These are phyloP conservation scores for Battus philenor DNA, from an alignment of 1,140 invertebrate species.

Conservation along the genomic window DNA sequence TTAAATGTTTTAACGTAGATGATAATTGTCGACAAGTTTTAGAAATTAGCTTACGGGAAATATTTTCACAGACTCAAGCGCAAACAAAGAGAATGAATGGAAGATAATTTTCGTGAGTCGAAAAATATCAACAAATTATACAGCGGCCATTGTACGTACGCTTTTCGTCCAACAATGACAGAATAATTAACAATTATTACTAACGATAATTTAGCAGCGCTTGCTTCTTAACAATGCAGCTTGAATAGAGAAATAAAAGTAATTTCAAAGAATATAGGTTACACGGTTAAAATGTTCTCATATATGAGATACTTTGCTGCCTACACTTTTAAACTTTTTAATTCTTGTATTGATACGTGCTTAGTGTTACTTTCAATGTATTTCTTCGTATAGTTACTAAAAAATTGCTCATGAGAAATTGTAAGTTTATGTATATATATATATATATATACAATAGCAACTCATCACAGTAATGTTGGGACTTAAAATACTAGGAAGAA, in stretches of 20 bases:
- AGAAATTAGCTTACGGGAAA: slow-evolving; percentile 1
- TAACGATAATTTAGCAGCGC: neutral
- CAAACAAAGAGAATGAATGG: slow-evolving; percentile 1
- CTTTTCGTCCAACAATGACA: slow-evolving; percentile 2
- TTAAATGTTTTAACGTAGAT: too few species aligned
- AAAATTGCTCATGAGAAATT: too few species aligned
- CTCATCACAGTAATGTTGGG: too few species aligned
- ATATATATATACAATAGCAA: too few species aligned
- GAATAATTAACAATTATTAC: slow-evolving; percentile 10
- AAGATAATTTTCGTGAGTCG: neutral
- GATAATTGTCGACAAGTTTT: neutral
- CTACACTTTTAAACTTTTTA: neutral
- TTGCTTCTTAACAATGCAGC: neutral
- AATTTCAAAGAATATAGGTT: slow-evolving; percentile 21
- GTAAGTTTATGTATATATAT: too few species aligned
- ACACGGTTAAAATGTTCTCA: slow-evolving; percentile 33
- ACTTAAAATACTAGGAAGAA: too few species aligned
- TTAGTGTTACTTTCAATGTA: too few species aligned
- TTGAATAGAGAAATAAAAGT: slow-evolving; percentile 20
- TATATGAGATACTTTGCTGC: neutral
- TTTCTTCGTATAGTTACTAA: too few species aligned
- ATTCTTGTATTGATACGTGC: too few species aligned
- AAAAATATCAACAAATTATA: slow-evolving; percentile 2
- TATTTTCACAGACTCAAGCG: neutral
- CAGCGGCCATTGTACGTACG: neutral